These are phyloP conservation scores for Chymomyza fuscimana DNA, from an alignment of 2,888 invertebrate species.

Conservation along the genomic window DNA sequence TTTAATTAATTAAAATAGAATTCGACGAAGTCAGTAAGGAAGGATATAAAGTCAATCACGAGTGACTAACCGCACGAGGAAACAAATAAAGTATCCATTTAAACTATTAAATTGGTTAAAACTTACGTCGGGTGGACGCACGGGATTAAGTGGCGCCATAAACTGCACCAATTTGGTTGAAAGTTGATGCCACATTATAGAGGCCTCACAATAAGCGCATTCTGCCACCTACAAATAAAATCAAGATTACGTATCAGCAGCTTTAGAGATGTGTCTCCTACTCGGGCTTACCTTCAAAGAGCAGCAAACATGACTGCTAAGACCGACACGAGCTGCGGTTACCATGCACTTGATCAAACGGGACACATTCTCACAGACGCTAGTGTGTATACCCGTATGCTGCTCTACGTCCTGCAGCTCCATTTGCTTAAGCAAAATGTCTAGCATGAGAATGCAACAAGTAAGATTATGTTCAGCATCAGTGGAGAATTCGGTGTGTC, in stretches of 20 bases:
- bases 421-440: conserved; percentile 96
- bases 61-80: too few relatives aligned
- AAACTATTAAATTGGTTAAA: too few relatives aligned
- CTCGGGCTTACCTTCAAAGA: conserved; percentile 78
- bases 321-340: conserved; percentile 86
- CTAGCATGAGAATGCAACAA: conserved; percentile 97
- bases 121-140: conserved; percentile 88
- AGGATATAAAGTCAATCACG: background rate
- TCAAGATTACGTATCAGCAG: background rate
- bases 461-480: conserved; percentile 90
- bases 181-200: conserved; percentile 96
- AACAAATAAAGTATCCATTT: too few relatives aligned
- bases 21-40: too few relatives aligned
- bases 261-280: background rate
- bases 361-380: conserved; percentile 87
- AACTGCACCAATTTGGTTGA: conserved; percentile 89
- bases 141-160: conserved; percentile 87
- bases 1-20: too few relatives aligned
- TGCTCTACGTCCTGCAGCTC: conserved; percentile 91
- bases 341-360: conserved; percentile 88
- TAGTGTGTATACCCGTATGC: conserved; percentile 88
- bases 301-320: conserved; percentile 82
- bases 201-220: conserved; percentile 95
- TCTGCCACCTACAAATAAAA: conserved; percentile 81
- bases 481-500: conserved; percentile 85